Conservation (phyloP, 2,888 invertebrate species). For the Dimorphilus gyrociliatus region DNA sequence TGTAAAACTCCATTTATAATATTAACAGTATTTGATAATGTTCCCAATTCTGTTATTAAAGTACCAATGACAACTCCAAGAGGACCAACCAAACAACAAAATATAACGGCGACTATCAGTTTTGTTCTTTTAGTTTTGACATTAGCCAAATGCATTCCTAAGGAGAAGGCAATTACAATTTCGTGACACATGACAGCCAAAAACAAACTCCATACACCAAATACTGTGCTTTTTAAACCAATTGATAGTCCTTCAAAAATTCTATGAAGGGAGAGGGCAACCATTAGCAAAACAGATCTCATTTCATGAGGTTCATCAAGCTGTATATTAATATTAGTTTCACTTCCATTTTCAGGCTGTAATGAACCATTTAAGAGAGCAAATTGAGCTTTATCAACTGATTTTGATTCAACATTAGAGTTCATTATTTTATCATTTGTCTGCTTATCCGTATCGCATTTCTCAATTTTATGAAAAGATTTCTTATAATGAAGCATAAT, state of each 20-base stretch:
- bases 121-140: constrained; percentile 2
- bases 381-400: constrained; percentile 1
- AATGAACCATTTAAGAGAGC: too few relatives aligned
- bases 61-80: constrained; percentile 13
- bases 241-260: constrained; percentile 45
- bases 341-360: too few relatives aligned
- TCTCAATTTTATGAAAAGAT: constrained; percentile 4
- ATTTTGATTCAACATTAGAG: neutral
- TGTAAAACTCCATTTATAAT: constrained; percentile 42
- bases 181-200: constrained; percentile 44
- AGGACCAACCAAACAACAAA: constrained; percentile 6
- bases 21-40: constrained; percentile 4
- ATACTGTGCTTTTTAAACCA: constrained; percentile 36
- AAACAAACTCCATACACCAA: constrained; percentile 22
- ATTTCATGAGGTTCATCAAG: constrained; percentile 8
- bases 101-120: constrained; percentile 2
- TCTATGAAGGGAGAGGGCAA: constrained; percentile 44
- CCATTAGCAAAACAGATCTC: constrained; percentile 39
- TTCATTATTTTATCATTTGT: neutral
- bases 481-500: constrained; percentile 6
- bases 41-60: constrained; percentile 10
- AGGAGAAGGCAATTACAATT: constrained; percentile 42
- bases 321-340: too few relatives aligned
- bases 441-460: constrained; percentile 1
- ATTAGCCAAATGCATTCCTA: constrained; percentile 37